These are phyloP conservation scores for Apteryx owenii DNA, from an alignment of 2,113 vertebrate genomes.

Conservation along the genomic window DNA sequence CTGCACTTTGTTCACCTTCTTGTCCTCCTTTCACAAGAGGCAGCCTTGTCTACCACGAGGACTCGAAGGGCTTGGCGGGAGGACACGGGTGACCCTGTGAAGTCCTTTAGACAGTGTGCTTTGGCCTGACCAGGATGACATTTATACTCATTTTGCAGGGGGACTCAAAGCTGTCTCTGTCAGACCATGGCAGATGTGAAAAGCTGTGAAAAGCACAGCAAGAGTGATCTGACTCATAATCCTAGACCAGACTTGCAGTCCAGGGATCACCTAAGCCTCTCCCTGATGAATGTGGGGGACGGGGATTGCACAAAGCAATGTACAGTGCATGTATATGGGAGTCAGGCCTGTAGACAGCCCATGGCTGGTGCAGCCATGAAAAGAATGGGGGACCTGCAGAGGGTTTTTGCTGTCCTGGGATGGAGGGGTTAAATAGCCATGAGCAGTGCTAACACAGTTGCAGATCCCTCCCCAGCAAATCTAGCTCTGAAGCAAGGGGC, in stretches of 20 bases:
- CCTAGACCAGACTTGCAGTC: background rate
- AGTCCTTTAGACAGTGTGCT: background rate
- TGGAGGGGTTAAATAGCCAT: fast-evolving
- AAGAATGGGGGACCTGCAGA: background rate
- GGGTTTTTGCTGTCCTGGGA: background rate
- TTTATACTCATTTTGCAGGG: background rate
- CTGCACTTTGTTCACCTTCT: conserved; percentile 37
- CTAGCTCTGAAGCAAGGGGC: background rate
- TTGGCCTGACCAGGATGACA: background rate
- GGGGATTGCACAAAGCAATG: background rate
- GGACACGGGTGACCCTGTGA: background rate
- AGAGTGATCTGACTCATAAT: background rate
- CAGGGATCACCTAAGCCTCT: background rate
- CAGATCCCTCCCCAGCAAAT: background rate
- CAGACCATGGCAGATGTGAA: fast-evolving
- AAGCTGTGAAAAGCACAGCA: background rate
- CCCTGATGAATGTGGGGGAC: too few species aligned
- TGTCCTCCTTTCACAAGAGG: conserved; percentile 40
- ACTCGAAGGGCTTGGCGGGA: background rate
- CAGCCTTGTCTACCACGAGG: conserved; percentile 45
- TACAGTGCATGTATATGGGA: background rate
- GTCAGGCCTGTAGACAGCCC: background rate
- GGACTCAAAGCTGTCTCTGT: background rate
- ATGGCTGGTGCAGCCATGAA: fast-evolving
- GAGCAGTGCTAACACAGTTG: background rate